Percentiles rank a stretch among this genome's conserved stretches.
Evolutionary conservation across 2,113 vertebrate species (phyloP).

Genomic region (Apus apus): DNA sequence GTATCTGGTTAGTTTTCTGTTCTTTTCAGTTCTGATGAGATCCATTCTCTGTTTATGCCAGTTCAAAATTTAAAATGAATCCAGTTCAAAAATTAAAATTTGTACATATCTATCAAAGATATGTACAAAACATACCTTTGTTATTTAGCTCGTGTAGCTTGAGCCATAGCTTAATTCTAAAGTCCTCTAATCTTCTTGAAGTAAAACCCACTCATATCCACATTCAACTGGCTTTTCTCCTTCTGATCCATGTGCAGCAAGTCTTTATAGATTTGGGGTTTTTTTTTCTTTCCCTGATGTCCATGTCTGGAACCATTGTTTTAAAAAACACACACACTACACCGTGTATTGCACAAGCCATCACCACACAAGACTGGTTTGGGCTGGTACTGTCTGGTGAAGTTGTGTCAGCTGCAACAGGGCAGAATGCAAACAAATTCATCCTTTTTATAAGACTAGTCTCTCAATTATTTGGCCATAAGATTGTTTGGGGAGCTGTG

Average conservation of each 20-base stretch:
- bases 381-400: background rate
- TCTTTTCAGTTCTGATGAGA: background rate
- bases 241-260: background rate
- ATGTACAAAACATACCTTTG: background rate
- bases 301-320: background rate
- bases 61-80: background rate
- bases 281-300: background rate
- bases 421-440: background rate
- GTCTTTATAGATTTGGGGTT: background rate
- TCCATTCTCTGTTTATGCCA: constrained; percentile 64
- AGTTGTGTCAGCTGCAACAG: background rate
- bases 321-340: background rate
- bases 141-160: background rate
- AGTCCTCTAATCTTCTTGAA: background rate
- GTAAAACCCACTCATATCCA: background rate
- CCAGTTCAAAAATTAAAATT: background rate
- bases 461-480: background rate
- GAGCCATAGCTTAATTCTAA: background rate
- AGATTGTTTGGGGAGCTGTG: background rate
- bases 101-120: background rate
- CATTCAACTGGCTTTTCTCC: background rate
- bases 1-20: background rate
- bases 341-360: background rate
- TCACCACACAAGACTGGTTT: background rate
- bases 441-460: background rate